Conservation (phyloP, 2,797 vertebrate genomes). For the Eidolon dupreanum region DNA sequence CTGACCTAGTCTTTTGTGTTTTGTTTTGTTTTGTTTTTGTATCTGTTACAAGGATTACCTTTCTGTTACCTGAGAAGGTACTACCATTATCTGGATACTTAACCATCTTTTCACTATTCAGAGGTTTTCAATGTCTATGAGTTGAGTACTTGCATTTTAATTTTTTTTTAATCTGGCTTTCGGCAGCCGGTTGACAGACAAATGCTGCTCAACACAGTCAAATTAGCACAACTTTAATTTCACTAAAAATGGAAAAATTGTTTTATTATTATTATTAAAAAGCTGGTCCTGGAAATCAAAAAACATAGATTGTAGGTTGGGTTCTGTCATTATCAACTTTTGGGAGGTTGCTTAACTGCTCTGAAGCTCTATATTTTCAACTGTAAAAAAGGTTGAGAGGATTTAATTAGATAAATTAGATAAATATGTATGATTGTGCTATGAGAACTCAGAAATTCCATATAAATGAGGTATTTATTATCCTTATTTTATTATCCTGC, state of each 20-base stretch:
- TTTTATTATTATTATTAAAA: not conserved
- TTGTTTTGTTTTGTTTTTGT: not conserved
- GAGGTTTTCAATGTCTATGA: not conserved
- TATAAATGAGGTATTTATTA: not conserved
- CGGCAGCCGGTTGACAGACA: not conserved
- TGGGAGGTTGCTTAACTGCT: not conserved
- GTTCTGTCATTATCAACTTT: not conserved
- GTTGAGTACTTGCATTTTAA: not conserved
- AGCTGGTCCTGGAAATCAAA: not conserved
- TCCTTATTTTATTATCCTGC: not conserved
- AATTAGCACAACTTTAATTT: slow-evolving; percentile 6
- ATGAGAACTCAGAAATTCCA: not conserved
- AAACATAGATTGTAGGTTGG: not conserved
- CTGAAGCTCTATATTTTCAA: not conserved
- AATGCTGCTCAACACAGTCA: not conserved
- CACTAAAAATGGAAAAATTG: not conserved
- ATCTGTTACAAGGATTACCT: slow-evolving; percentile 29
- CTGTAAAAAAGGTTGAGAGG: not conserved
- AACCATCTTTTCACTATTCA: slow-evolving; percentile 5
- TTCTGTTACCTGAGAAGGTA: slow-evolving; percentile 40
- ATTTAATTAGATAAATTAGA: slow-evolving; percentile 9
- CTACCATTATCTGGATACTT: slow-evolving; percentile 28
- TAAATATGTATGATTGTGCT: not conserved
- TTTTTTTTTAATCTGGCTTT: not conserved
- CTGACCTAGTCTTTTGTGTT: not conserved